Conservation (phyloP, 2,888 invertebrate species). For the Troides oblongomaculatus region DNA sequence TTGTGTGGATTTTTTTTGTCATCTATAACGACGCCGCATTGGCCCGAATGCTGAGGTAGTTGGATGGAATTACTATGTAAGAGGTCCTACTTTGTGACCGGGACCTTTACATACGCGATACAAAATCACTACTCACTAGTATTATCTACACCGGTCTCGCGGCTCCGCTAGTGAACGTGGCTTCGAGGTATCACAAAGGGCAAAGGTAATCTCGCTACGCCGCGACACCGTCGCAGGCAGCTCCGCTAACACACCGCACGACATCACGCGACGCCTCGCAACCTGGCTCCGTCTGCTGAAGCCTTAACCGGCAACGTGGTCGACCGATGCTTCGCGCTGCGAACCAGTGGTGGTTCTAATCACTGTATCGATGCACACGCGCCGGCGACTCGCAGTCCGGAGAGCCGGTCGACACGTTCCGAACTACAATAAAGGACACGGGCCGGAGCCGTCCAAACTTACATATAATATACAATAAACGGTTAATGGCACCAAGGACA, state of each 20-base stretch:
- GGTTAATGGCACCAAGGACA: constrained; percentile 77
- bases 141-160: constrained; percentile 62
- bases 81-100: constrained; percentile 67
- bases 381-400: not conserved
- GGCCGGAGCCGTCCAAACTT: constrained; percentile 46
- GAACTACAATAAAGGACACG: constrained; percentile 25
- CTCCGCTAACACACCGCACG: not conserved
- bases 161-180: constrained; percentile 45
- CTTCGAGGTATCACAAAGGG: constrained; percentile 31
- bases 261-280: not conserved
- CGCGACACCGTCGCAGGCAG: not conserved
- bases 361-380: no score
- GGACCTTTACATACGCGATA: constrained; percentile 68
- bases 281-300: not conserved
- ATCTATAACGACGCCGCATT: constrained; percentile 72
- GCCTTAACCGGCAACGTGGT: not conserved
- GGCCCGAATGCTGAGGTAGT: constrained; percentile 81
- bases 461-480: constrained; percentile 56
- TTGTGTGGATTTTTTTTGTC: constrained; percentile 71
- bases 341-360: not conserved
- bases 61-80: constrained; percentile 80
- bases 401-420: constrained; percentile 3
- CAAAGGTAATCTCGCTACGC: constrained; percentile 24
- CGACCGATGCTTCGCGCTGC: not conserved
- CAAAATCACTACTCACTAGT: constrained; percentile 72